Conservation (phyloP, 2,888 invertebrate species). For the Malthinus seriepunctatus region DNA sequence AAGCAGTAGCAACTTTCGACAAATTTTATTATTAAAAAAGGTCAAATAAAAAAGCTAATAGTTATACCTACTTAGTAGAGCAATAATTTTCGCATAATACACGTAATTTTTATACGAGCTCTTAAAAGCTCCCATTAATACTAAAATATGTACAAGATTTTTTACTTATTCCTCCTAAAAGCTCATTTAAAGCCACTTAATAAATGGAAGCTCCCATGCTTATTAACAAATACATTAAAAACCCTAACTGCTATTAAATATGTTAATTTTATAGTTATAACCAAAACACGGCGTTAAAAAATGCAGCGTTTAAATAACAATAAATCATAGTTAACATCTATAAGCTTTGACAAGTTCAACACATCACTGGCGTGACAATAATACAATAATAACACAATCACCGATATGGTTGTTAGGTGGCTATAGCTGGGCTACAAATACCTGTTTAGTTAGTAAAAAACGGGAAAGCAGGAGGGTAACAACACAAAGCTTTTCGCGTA, state of each 20-base stretch:
- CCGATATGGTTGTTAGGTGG: constrained; percentile 39
- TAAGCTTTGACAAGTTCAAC: constrained; percentile 34
- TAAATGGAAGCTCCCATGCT: no score
- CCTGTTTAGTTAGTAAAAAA: constrained; percentile 44
- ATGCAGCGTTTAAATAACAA: constrained; percentile 38
- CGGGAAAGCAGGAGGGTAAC: constrained; percentile 39
- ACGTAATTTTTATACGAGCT: no score
- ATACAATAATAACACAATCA: constrained; percentile 35
- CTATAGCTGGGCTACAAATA: constrained; percentile 35
- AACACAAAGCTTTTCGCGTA: constrained; percentile 36
- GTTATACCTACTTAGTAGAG: no score
- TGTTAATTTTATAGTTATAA: constrained; percentile 15
- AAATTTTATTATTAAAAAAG: no score
- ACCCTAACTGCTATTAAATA: background rate
- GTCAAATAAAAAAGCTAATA: no score
- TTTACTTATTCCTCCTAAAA: no score
- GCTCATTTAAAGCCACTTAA: no score
- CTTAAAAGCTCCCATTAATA: no score
- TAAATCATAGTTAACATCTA: constrained; percentile 36
- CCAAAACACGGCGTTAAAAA: constrained; percentile 14
- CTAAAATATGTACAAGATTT: no score
- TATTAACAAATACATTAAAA: no score
- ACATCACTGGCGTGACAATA: constrained; percentile 31
- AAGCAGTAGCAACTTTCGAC: no score
- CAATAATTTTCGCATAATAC: no score